Evolutionary conservation across 2,797 vertebrate species (phyloP).

Genomic region (Somateria mollissima): DNA sequence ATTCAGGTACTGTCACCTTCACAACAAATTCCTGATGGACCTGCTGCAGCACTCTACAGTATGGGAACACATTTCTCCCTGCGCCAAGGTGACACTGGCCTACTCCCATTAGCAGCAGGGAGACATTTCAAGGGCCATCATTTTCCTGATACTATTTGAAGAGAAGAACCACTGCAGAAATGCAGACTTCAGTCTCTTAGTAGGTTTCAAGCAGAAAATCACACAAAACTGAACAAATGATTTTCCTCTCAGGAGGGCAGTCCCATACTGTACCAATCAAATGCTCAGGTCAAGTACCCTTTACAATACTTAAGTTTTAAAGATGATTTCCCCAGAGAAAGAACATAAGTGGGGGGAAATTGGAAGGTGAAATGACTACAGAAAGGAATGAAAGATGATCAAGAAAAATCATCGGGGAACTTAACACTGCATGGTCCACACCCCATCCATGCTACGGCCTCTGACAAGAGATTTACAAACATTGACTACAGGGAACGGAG

Average conservation of each 20-base stretch:
- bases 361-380: neutral
- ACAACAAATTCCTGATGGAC: neutral
- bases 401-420: neutral
- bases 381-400: neutral
- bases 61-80: neutral
- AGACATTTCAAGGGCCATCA: neutral
- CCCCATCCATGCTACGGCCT: neutral
- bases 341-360: neutral
- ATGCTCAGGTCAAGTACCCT: neutral
- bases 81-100: neutral
- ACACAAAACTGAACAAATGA: neutral
- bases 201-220: neutral
- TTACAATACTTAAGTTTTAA: neutral
- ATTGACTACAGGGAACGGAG: neutral
- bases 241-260: neutral
- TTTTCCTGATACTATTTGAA: neutral
- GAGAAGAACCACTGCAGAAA: neutral
- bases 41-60: neutral
- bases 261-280: neutral
- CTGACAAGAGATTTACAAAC: neutral
- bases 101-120: neutral
- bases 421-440: neutral
- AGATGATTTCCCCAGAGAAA: slow-evolving; percentile 7
- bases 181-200: neutral
- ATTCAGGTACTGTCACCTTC: neutral